Conservation (phyloP, 2,797 vertebrate genomes). For the Mormyrops boulengeri region DNA sequence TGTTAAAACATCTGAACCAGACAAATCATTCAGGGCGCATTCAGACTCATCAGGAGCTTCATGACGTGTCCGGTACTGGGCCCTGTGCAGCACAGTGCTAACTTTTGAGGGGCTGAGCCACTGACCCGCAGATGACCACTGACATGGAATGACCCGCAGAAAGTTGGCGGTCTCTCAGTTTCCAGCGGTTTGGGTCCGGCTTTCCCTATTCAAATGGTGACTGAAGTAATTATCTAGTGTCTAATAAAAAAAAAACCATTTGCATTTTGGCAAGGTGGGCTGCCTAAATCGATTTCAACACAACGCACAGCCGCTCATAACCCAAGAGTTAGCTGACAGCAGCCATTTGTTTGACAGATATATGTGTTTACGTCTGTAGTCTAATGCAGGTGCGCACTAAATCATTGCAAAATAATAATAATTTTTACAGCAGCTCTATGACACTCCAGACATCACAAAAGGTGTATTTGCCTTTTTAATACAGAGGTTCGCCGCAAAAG, state of each 20-base stretch:
- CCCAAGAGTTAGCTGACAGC: neutral
- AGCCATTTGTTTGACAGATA: neutral
- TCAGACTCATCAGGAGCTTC: neutral
- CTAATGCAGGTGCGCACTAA: conserved; percentile 5
- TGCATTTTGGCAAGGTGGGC: conserved; percentile 11
- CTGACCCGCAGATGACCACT: conserved; percentile 22
- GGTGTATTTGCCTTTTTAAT: neutral
- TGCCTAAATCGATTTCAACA: neutral
- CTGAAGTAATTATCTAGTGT: conserved; percentile 24
- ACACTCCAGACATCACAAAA: neutral
- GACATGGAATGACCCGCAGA: conserved; percentile 26
- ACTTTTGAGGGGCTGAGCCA: conserved; percentile 27
- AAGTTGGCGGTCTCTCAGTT: conserved; percentile 27
- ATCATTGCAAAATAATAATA: neutral
- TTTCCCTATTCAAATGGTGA: conserved; percentile 18
- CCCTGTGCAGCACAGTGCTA: neutral
- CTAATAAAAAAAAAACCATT: conserved; percentile 17
- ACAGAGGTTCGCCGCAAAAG: neutral
- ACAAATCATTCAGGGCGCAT: neutral
- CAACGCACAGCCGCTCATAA: conserved; percentile 8
- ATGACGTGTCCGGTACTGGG: neutral
- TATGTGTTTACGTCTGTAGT: neutral
- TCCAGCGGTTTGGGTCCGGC: conserved; percentile 9
- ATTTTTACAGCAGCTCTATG: neutral
- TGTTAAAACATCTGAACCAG: neutral